Evolutionary conservation across 2,113 vertebrate genomes (phyloP).

Genomic region (Prunella fulvescens): DNA sequence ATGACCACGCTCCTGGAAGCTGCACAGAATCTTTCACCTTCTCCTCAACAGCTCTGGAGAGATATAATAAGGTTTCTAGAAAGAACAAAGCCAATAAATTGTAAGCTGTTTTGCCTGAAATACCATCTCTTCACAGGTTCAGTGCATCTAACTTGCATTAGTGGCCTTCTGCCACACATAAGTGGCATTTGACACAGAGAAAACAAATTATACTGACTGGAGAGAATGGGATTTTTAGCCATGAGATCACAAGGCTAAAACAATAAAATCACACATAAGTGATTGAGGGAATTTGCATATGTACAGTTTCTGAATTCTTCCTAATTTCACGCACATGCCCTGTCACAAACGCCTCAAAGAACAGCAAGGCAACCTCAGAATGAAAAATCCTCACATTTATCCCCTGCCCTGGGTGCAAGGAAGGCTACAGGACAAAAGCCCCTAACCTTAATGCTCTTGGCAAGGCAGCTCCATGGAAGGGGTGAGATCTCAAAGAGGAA

Average conservation of each 20-base stretch:
- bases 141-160: background rate
- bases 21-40: slow-evolving; percentile 36
- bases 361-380: background rate
- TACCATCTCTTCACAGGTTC: background rate
- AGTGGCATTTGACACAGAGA: background rate
- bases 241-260: slow-evolving; percentile 33
- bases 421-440: background rate
- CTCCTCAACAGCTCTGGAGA: slow-evolving; percentile 30
- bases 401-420: background rate
- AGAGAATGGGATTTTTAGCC: slow-evolving; percentile 40
- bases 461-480: background rate
- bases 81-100: slow-evolving; percentile 2
- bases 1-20: slow-evolving; percentile 7
- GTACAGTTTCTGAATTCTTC: slow-evolving; percentile 4
- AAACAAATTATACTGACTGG: slow-evolving; percentile 18
- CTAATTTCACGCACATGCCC: background rate
- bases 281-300: slow-evolving; percentile 15
- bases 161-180: slow-evolving; percentile 1
- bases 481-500: background rate
- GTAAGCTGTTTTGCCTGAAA: slow-evolving; percentile 26
- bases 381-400: background rate
- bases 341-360: background rate
- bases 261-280: background rate
- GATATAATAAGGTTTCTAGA: background rate
- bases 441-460: background rate